Evolutionary conservation across 2,113 vertebrate species (phyloP).

Genomic region (Engraulis encrasicolus): DNA sequence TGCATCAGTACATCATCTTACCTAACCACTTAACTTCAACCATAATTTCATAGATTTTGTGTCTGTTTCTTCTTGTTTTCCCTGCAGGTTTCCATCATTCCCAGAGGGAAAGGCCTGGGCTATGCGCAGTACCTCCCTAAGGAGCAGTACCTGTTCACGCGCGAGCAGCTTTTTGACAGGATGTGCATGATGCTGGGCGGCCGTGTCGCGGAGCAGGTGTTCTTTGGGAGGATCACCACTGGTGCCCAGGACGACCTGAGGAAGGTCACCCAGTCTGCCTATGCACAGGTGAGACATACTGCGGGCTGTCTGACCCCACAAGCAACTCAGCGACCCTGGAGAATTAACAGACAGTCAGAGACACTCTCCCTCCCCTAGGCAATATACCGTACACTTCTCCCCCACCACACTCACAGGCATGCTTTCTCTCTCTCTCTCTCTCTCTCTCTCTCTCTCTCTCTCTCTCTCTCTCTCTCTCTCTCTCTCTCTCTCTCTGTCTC

Average conservation of each 20-base stretch:
- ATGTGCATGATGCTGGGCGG: constrained; percentile 75
- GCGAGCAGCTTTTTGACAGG: constrained; percentile 70
- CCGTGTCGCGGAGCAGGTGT: constrained; percentile 70
- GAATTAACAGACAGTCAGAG: not conserved
- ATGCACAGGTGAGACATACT: constrained; percentile 65
- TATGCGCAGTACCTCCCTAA: constrained; percentile 69
- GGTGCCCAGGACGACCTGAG: constrained; percentile 72
- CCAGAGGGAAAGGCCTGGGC: constrained; percentile 66
- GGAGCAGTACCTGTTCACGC: constrained; percentile 68
- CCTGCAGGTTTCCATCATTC: constrained; percentile 72
- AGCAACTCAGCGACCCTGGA: not conserved
- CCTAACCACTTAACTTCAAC: not conserved
- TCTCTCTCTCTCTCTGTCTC: too few relatives aligned
- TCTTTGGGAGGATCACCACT: constrained; percentile 68
- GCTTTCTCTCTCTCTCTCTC: not conserved
- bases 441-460: not conserved
- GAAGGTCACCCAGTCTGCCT: constrained; percentile 72
- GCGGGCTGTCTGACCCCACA: not conserved
- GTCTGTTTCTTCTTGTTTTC: not conserved
- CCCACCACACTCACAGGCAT: too few relatives aligned
- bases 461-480: not conserved
- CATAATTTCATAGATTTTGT: not conserved
- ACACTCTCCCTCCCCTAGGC: not conserved
- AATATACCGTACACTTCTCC: too few relatives aligned
- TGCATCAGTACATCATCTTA: too few relatives aligned